A percentile compares a stretch with the other conserved stretches of the same genome.
Conservation (phyloP, 2,113 vertebrate genomes). For the Chloropsis hardwickii region DNA sequence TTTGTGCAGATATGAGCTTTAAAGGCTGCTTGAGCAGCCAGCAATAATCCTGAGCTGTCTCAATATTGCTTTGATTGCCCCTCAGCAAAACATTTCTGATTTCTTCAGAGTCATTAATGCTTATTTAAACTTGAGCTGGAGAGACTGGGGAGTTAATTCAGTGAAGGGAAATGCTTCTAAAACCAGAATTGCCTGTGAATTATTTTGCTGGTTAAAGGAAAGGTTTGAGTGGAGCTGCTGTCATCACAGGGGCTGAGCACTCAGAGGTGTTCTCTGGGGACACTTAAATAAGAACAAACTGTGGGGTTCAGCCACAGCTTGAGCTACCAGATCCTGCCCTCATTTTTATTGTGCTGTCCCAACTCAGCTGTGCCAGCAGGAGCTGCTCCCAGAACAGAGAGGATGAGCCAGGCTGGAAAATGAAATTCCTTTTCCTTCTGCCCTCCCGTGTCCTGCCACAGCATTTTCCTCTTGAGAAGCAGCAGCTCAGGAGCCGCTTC, state of each 20-base stretch:
- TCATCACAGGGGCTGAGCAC: not conserved
- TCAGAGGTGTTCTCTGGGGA: not conserved
- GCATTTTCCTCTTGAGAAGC: not conserved
- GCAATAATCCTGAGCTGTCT: not conserved
- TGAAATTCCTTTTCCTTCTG: not conserved
- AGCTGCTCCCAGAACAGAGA: not conserved
- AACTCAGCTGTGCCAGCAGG: not conserved
- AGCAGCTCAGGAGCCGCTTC: not conserved
- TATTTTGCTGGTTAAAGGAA: not conserved
- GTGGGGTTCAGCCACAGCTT: rapidly evolving
- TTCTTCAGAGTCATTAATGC: not conserved
- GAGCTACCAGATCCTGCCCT: not conserved
- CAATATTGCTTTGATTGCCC: not conserved
- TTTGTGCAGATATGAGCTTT: not conserved
- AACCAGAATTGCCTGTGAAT: not conserved
- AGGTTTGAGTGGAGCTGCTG: not conserved
- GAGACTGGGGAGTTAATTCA: not conserved
- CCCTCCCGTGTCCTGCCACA: not conserved
- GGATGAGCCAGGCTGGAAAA: not conserved
- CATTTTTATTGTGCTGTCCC: not conserved
- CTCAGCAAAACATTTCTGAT: not conserved
- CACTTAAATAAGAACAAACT: not conserved
- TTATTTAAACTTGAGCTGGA: not conserved
- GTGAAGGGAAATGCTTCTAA: not conserved
- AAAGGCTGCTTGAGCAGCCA: not conserved